Evolutionary conservation across 2,113 vertebrate genomes (phyloP).

Genomic region (Dromiciops gliroides): DNA sequence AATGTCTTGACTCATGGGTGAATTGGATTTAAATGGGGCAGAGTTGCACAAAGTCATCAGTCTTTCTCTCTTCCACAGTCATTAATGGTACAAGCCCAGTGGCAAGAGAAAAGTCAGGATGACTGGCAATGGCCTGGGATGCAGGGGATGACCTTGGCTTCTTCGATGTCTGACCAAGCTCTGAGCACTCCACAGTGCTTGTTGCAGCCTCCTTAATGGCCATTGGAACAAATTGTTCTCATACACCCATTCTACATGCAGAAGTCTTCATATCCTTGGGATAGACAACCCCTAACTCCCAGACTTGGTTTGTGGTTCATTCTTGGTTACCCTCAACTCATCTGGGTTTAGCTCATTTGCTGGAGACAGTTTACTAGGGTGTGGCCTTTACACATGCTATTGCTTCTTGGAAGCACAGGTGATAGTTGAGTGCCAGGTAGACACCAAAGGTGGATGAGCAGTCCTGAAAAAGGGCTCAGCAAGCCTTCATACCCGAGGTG

Average conservation of each 20-base stretch:
- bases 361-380: neutral
- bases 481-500: neutral
- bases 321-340: neutral
- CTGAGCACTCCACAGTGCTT: neutral
- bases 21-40: neutral
- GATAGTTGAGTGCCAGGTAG: neutral
- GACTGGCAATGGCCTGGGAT: neutral
- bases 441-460: neutral
- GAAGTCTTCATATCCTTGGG: neutral
- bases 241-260: neutral
- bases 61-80: neutral
- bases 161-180: neutral
- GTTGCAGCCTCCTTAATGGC: neutral
- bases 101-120: neutral
- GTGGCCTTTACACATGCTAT: neutral
- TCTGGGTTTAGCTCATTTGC: neutral
- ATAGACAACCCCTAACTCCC: neutral
- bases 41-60: neutral
- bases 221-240: neutral
- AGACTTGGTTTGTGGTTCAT: neutral
- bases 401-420: neutral
- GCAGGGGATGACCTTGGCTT: neutral
- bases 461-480: too few relatives aligned
- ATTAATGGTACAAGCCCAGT: neutral
- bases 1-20: neutral